These are phyloP conservation scores for Agelastica alni DNA, from an alignment of 2,888 invertebrate species.

Conservation along the genomic window DNA sequence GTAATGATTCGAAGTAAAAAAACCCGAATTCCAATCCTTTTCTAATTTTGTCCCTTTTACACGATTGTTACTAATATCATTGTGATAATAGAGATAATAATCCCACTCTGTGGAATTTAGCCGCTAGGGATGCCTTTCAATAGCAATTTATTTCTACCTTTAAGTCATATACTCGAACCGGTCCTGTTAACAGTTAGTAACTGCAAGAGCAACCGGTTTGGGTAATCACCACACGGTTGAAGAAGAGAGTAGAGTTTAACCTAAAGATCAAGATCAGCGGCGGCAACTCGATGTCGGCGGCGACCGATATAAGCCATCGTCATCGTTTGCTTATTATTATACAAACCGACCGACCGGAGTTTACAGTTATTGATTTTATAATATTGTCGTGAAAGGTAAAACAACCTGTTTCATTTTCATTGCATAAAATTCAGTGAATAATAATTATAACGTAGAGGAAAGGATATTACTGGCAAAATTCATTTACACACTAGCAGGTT, in stretches of 20 bases:
- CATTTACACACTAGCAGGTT: slow-evolving; percentile 1
- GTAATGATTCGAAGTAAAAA: no score
- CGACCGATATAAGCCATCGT: slow-evolving; percentile 27
- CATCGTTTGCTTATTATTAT: slow-evolving; percentile 17
- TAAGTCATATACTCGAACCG: slow-evolving; percentile 8
- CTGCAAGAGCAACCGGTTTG: slow-evolving; percentile 27
- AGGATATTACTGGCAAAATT: background rate
- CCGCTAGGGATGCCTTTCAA: no score
- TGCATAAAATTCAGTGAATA: slow-evolving; percentile 22
- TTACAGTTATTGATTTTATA: slow-evolving; percentile 33
- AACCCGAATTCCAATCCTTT: no score
- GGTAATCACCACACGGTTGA: slow-evolving; percentile 22
- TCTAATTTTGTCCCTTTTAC: no score
- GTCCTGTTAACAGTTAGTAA: slow-evolving; percentile 8
- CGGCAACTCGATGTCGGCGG: slow-evolving; percentile 15
- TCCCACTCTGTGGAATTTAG: no score
- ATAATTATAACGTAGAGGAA: slow-evolving; percentile 16
- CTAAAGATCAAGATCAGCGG: slow-evolving; percentile 30
- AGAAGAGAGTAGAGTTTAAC: slow-evolving; percentile 21
- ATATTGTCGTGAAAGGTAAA: slow-evolving; percentile 28
- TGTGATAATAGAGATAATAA: no score
- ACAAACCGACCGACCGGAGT: slow-evolving; percentile 7
- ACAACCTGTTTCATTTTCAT: slow-evolving; percentile 31
- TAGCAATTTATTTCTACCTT: no score
- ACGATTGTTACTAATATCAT: no score